A percentile compares a stretch with the other conserved stretches of the same genome.
phyloP scores from a whole-genome alignment of 2,797 vertebrate species.

The Crossoptilon crossoptilon region DNA sequence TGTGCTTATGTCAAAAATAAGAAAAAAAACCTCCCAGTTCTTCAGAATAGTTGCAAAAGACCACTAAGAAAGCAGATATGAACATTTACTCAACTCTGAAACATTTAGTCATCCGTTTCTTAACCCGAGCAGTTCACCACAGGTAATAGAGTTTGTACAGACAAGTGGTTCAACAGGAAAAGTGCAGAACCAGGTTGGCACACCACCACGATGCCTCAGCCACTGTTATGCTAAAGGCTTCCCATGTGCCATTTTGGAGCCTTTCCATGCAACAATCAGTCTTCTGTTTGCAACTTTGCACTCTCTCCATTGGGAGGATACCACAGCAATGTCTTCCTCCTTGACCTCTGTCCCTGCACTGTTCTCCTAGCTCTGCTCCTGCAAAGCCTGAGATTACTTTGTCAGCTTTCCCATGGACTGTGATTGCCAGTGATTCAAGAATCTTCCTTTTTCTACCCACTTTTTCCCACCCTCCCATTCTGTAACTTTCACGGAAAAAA shows the following conservation, averaged over 20 bases:
- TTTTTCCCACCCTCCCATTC: neutral
- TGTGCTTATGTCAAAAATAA: neutral
- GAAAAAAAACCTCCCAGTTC: neutral
- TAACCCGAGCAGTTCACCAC: neutral
- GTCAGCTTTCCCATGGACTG: neutral
- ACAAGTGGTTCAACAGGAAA: neutral
- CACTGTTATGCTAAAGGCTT: neutral
- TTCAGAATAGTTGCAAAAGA: neutral
- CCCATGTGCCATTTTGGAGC: neutral
- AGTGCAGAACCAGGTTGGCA: rapidly evolving
- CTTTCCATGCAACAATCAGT: neutral
- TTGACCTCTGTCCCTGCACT: neutral
- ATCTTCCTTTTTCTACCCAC: neutral
- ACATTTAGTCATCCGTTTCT: neutral
- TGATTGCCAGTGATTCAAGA: neutral
- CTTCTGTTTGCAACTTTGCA: neutral
- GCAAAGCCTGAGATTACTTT: neutral
- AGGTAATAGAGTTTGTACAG: neutral
- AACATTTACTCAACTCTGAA: neutral
- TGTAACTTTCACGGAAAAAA: neutral
- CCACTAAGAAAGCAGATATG: neutral
- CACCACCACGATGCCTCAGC: neutral
- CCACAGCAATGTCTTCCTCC: neutral
- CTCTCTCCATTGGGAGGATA: rapidly evolving
- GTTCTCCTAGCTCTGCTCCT: neutral